Evolutionary conservation across 2,797 vertebrate genomes (phyloP).

Genomic region (Kryptopterus vitreolus): DNA sequence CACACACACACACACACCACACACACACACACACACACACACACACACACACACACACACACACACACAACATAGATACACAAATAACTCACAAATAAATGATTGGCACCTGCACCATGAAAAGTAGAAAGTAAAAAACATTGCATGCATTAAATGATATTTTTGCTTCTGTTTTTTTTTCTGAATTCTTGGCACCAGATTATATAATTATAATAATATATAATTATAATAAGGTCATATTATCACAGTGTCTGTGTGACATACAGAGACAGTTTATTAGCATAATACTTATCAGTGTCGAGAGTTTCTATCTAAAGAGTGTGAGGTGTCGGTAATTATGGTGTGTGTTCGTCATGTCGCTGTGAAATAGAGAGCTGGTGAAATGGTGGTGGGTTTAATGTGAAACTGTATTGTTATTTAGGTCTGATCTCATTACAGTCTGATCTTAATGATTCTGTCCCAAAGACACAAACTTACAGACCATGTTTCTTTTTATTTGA

Average conservation of each 20-base stretch:
- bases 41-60: constrained; percentile 6
- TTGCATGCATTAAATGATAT: neutral
- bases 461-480: neutral
- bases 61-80: neutral
- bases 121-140: neutral
- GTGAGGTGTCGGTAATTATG: neutral
- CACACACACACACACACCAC: neutral
- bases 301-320: neutral
- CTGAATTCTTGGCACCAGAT: too few species aligned
- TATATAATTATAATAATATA: too few species aligned
- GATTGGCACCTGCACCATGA: neutral
- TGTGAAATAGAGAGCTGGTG: neutral
- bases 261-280: neutral
- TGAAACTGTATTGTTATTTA: neutral
- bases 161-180: neutral
- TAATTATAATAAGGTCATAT: too few species aligned
- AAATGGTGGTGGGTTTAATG: neutral
- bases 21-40: neutral
- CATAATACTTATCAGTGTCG: neutral
- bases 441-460: neutral
- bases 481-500: neutral
- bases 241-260: neutral
- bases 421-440: neutral
- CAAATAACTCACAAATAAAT: neutral
- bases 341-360: neutral